phyloP scores from a whole-genome alignment of 30 jellyfish, hydroid and myxozoan species.

The Turritopsis dohrnii region DNA sequence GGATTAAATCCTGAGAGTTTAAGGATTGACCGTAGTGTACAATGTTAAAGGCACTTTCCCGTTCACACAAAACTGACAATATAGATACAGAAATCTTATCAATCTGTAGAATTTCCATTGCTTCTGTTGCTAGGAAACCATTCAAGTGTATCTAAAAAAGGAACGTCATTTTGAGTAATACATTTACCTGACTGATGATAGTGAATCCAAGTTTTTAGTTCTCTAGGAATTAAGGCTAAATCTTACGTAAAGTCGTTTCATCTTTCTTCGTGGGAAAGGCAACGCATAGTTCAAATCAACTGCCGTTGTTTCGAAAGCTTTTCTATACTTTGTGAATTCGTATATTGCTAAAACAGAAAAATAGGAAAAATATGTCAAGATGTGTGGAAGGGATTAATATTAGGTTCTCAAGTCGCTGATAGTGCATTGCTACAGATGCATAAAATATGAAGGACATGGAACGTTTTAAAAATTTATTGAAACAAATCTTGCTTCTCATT shows the following conservation, averaged over 20 bases:
- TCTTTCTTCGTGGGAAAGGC: background rate
- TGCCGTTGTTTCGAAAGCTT: background rate
- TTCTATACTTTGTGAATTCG: background rate
- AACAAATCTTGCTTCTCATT: too few species aligned
- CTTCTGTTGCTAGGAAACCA: background rate
- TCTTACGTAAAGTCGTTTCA: background rate
- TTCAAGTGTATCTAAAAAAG: background rate
- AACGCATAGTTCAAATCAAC: background rate
- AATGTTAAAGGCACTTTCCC: background rate
- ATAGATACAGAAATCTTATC: background rate
- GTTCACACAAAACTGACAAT: background rate
- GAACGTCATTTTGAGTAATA: background rate
- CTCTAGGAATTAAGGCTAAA: background rate
- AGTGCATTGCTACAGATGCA: too few species aligned
- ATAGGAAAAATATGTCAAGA: too few species aligned
- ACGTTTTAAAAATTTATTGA: too few species aligned
- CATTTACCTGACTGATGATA: background rate
- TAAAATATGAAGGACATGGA: too few species aligned
- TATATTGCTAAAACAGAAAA: background rate
- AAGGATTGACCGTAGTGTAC: background rate
- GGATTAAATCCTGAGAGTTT: background rate
- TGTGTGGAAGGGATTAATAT: too few species aligned
- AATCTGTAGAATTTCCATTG: background rate
- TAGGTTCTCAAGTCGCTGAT: too few species aligned
- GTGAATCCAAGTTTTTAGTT: background rate